These are phyloP conservation scores for Tinea semifulvella DNA, from an alignment of 2,888 invertebrate genomes.

Conservation along the genomic window DNA sequence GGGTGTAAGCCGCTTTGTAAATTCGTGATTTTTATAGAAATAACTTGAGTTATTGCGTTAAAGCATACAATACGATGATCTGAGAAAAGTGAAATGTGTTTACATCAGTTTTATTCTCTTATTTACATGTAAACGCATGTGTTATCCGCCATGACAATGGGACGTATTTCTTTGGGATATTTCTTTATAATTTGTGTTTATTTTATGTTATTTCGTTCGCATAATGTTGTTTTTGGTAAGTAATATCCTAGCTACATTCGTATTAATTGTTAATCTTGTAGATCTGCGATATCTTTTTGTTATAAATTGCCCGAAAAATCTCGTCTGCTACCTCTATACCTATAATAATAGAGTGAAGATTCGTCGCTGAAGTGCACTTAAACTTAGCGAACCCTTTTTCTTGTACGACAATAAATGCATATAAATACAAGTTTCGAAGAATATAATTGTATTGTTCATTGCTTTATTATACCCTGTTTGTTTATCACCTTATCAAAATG, in stretches of 20 bases:
- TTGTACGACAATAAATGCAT: background rate
- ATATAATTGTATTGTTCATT: background rate
- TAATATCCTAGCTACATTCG: constrained; percentile 21
- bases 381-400: background rate
- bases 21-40: constrained; percentile 39
- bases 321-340: background rate
- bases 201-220: constrained; percentile 52
- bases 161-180: constrained; percentile 45
- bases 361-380: constrained; percentile 2
- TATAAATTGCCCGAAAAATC: background rate
- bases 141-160: constrained; percentile 63
- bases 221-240: constrained; percentile 53
- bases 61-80: constrained; percentile 48
- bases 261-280: background rate
- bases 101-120: constrained; percentile 33
- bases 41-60: constrained; percentile 38
- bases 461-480: background rate
- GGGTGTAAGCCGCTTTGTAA: constrained; percentile 56
- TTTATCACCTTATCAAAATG: constrained; percentile 1
- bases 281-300: background rate
- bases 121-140: constrained; percentile 29
- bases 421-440: background rate
- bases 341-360: too few relatives aligned
- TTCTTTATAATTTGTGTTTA: constrained; percentile 47
- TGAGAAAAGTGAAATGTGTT: constrained; percentile 41